Evolutionary conservation across 2,113 vertebrate species (phyloP), one percentile per base, ranked within the genome.

Genomic region (Podarcis raffonei): DNA sequence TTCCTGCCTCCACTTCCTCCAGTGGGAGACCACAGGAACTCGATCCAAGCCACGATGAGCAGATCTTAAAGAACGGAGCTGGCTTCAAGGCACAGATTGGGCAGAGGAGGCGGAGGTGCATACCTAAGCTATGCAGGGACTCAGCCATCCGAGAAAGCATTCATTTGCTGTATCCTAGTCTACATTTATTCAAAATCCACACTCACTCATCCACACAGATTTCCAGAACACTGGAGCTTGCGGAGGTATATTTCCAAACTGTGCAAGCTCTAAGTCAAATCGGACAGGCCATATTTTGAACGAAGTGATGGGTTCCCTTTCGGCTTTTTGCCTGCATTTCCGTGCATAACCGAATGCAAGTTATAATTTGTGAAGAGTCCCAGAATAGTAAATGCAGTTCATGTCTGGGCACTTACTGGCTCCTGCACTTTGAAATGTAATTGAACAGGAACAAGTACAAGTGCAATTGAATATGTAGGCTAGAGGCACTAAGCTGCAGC

Each of bases 391-490:
- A 97, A 97, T 97, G 96, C 95, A 96, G 95, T 94, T 97, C 96
- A 94, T 95, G 95, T 94, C 94, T 95, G 94, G 95, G 92, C 95
- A 95, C 93, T 93, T 93, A 83, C 95, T 95, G 94, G 91, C 94
- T 90, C 94, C 96, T 94, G 92, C 94, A 94, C 95, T 96, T 96
- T 97, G 94, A 94, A 97, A 98, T 96, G 97, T 98, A 98, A 98
- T 98, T 98, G 98, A 98, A 98, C 96, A 97, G 96, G 96, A 97
- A 96, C 96, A 96, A 98, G 97, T 96, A 95, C 95, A 97, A 97
- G 96, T 94, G 91, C 97, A 97, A 98, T 97, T 97, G 97, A 97
- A 97, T 97, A 96, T 97, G 96, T 95, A 97, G 97, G 97, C 97
- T 97, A 97, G 95, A 97, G 96, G 97, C 97, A 95, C 95, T 96